Conservation (phyloP, 1,140 invertebrate species). For the Drosophila trapezifrons region DNA sequence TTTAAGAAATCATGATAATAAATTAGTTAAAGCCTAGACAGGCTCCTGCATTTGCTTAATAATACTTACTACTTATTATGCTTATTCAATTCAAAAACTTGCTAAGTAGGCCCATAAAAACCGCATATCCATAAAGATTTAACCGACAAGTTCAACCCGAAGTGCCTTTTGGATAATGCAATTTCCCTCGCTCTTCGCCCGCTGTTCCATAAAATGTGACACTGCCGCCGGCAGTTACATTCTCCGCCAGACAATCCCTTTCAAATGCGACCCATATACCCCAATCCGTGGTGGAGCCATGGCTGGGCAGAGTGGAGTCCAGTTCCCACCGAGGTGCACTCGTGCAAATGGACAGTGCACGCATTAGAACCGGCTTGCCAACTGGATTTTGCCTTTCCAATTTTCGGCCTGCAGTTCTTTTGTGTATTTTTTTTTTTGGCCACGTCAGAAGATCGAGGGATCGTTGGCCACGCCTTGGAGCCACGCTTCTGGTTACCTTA, state of each 20-base stretch:
- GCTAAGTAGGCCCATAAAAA: neutral
- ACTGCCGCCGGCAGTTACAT: slow-evolving; percentile 26
- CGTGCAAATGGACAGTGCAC: slow-evolving; percentile 52
- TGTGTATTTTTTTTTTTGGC: slow-evolving; percentile 35
- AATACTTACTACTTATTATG: no score
- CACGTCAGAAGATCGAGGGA: slow-evolving; percentile 47
- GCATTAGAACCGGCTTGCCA: slow-evolving; percentile 74
- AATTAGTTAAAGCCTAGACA: neutral
- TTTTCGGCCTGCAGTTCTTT: slow-evolving; percentile 56
- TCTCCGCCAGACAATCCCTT: slow-evolving; percentile 70
- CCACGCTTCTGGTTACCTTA: slow-evolving; percentile 65
- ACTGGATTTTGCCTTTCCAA: slow-evolving; percentile 73
- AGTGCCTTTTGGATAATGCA: neutral
- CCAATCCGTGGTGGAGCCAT: slow-evolving; percentile 5
- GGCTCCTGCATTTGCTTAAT: no score
- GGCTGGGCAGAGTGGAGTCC: slow-evolving; percentile 9
- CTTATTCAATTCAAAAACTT: neutral
- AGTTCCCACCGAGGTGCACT: slow-evolving; percentile 35
- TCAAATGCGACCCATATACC: slow-evolving; percentile 72
- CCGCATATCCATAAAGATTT: neutral
- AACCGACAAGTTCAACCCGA: slow-evolving; percentile 8
- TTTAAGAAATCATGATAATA: neutral
- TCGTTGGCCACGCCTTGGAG: slow-evolving; percentile 52
- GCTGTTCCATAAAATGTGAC: slow-evolving; percentile 50
- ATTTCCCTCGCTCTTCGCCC: neutral